Percentiles rank a stretch among this genome's conserved stretches.
phyloP scores from a whole-genome alignment of 2,113 vertebrate species.

The Stercorarius parasiticus region DNA sequence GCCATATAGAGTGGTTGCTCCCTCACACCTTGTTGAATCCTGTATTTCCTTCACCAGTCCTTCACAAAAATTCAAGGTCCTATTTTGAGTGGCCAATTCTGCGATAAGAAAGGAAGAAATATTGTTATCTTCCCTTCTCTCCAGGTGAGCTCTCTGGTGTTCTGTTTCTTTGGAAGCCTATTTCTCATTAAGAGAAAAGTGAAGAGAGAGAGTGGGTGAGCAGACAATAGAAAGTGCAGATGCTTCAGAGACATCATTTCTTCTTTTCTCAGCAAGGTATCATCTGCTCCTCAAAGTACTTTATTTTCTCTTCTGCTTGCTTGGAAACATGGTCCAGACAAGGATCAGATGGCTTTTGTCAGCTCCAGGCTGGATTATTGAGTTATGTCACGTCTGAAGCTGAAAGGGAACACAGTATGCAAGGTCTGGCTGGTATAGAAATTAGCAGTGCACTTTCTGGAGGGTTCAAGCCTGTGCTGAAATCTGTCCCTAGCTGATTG shows the following conservation, averaged over 20 bases:
- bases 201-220: not conserved
- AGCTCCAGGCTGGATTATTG: conserved; percentile 20
- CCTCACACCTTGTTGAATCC: not conserved
- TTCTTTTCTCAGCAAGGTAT: conserved; percentile 19
- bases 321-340: conserved; percentile 28
- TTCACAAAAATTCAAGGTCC: not conserved
- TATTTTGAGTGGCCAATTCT: not conserved
- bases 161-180: not conserved
- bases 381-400: not conserved
- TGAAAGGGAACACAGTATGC: not conserved
- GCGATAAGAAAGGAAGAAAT: not conserved
- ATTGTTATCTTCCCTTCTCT: not conserved
- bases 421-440: not conserved
- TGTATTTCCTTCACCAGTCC: not conserved
- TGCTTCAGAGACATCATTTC: not conserved
- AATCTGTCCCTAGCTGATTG: not conserved
- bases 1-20: not conserved
- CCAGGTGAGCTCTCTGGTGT: not conserved
- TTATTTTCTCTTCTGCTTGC: conserved; percentile 13
- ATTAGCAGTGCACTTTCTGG: not conserved
- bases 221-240: not conserved
- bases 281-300: not conserved
- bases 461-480: not conserved
- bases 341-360: conserved; percentile 36
- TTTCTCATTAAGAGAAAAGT: not conserved